Percentiles rank a stretch among this genome's conserved stretches.
Evolutionary conservation across 2,888 invertebrate genomes (phyloP).

Genomic region (Eremobia ochroleuca): DNA sequence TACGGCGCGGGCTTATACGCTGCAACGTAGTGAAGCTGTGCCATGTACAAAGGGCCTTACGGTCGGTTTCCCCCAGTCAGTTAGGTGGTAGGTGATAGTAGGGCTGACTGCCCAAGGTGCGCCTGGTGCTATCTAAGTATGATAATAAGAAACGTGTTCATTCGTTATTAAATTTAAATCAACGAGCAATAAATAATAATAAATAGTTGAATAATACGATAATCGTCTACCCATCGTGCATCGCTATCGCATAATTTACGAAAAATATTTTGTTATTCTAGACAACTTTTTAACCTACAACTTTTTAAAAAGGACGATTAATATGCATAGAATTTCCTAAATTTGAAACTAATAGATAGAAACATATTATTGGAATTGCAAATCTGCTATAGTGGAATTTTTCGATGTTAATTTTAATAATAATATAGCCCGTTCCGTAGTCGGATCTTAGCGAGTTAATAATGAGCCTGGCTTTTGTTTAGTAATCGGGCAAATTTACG

Average conservation of each 20-base stretch:
- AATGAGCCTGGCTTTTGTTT: conserved; percentile 30
- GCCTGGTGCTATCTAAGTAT: background rate
- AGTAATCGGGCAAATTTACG: conserved; percentile 7
- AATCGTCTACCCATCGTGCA: background rate
- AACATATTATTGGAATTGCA: conserved; percentile 15
- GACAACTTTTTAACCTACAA: background rate
- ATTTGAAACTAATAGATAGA: conserved; percentile 20
- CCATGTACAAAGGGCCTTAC: background rate
- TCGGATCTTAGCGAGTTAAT: conserved; percentile 45
- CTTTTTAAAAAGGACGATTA: background rate
- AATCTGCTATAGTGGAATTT: conserved; percentile 38
- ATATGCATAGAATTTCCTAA: conserved; percentile 5
- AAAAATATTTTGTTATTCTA: background rate
- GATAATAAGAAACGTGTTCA: background rate
- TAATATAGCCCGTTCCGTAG: conserved; percentile 17
- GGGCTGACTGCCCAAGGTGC: background rate
- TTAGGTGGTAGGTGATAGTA: background rate
- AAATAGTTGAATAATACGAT: background rate
- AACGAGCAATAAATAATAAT: conserved; percentile 20
- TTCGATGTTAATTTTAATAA: conserved; percentile 14
- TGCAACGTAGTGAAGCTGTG: background rate
- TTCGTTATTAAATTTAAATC: background rate
- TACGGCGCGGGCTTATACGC: background rate
- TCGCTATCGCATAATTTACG: conserved; percentile 14
- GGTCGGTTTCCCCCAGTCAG: background rate